phyloP scores from a whole-genome alignment of 2,888 invertebrate species.

The Erynnis tages region DNA sequence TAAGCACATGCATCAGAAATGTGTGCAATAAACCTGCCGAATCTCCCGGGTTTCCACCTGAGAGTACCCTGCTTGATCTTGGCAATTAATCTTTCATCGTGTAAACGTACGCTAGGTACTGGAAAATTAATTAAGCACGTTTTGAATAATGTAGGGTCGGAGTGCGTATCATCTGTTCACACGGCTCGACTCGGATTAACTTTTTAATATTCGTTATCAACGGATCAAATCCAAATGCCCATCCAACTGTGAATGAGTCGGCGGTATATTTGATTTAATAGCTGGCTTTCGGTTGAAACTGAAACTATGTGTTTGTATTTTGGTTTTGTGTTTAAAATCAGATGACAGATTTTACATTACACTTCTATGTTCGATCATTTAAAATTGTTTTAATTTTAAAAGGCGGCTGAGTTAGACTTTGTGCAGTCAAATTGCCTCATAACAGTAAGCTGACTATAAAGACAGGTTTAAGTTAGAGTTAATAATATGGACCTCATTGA shows the following conservation, averaged over 20 bases:
- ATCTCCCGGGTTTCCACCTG: background rate
- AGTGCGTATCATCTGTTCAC: slow-evolving; percentile 23
- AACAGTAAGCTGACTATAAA: no score
- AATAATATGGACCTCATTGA: no score
- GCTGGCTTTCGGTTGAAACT: no score
- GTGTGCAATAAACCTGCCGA: background rate
- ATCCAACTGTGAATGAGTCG: slow-evolving; percentile 11
- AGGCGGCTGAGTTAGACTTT: no score
- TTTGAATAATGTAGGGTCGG: slow-evolving; percentile 20
- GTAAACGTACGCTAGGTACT: slow-evolving; percentile 11
- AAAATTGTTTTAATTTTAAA: no score
- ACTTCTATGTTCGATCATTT: no score
- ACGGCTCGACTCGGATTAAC: slow-evolving; percentile 21
- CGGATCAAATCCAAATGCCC: slow-evolving; percentile 15
- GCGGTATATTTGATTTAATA: slow-evolving; percentile 9
- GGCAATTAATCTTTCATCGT: slow-evolving; percentile 18
- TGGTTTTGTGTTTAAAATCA: no score
- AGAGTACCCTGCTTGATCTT: slow-evolving; percentile 1
- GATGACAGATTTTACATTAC: no score
- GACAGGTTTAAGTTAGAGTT: no score
- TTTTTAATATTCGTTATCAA: slow-evolving; percentile 22
- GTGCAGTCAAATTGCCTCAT: no score
- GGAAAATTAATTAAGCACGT: slow-evolving; percentile 24
- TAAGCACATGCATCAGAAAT: background rate
- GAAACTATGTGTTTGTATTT: no score